Conservation (phyloP, 2,797 vertebrate species). For the Chiroxiphia lanceolata region DNA sequence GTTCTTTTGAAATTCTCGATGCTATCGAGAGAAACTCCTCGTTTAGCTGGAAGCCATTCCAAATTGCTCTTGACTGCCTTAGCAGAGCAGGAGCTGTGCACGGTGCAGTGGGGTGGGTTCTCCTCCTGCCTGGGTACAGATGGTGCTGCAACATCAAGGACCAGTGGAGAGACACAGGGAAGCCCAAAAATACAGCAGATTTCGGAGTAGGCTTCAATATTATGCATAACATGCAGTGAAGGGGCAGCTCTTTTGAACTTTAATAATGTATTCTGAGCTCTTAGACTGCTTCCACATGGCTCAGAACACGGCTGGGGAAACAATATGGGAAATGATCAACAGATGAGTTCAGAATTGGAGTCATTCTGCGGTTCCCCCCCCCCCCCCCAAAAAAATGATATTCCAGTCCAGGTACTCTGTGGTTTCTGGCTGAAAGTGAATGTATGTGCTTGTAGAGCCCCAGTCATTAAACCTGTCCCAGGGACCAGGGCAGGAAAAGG, state of each 20-base stretch:
- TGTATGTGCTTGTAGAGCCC: not conserved
- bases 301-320: not conserved
- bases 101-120: not conserved
- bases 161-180: not conserved
- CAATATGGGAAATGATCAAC: not conserved
- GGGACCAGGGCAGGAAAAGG: not conserved
- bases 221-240: not conserved
- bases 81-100: not conserved
- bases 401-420: not conserved
- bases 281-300: not conserved
- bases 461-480: not conserved
- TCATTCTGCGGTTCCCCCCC: not conserved
- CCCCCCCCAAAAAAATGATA: not conserved
- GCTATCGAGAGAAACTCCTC: not conserved
- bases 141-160: not conserved
- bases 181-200: not conserved
- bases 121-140: not conserved
- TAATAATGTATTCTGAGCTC: not conserved
- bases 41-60: not conserved
- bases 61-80: not conserved
- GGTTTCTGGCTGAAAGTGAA: not conserved
- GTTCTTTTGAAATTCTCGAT: not conserved
- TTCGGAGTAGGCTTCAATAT: not conserved
- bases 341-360: not conserved
- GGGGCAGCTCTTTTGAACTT: not conserved